Percentiles rank a stretch among this genome's conserved stretches.
Conservation (phyloP, 2,888 invertebrate species). For the Himalopsyche kuldschensis region DNA sequence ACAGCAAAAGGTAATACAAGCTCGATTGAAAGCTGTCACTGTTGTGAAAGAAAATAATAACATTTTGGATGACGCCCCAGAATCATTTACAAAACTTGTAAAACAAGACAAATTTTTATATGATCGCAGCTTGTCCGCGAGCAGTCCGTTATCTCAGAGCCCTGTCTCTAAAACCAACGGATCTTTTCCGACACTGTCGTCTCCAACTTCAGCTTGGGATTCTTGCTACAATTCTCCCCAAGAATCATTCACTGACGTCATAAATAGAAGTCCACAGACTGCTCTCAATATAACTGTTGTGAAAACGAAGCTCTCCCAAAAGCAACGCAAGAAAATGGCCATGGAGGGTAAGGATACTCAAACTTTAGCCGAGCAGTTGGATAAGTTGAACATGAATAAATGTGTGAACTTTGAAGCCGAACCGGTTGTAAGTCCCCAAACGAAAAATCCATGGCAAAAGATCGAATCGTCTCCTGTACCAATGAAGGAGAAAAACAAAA, state of each 20-base stretch:
- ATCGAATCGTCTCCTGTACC: constrained; percentile 50
- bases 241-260: not conserved
- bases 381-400: constrained; percentile 46
- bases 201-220: constrained; percentile 44
- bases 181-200: constrained; percentile 39
- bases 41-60: constrained; percentile 49
- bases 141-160: constrained; percentile 33
- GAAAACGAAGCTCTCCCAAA: constrained; percentile 65
- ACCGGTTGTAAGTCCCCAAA: not conserved
- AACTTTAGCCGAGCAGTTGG: constrained; percentile 46
- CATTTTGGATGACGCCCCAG: constrained; percentile 48
- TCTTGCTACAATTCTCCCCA: constrained; percentile 36
- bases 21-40: constrained; percentile 54
- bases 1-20: constrained; percentile 56
- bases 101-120: constrained; percentile 47
- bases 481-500: constrained; percentile 48
- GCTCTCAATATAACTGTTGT: constrained; percentile 52
- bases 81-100: constrained; percentile 51
- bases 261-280: constrained; percentile 42
- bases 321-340: constrained; percentile 64
- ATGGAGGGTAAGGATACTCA: constrained; percentile 50
- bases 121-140: constrained; percentile 42
- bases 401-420: not conserved
- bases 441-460: constrained; percentile 55
- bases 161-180: constrained; percentile 44